Percentiles rank a stretch among this genome's conserved stretches.
phyloP scores from a whole-genome alignment of 2,888 invertebrate species.

The Incurvaria masculella region DNA sequence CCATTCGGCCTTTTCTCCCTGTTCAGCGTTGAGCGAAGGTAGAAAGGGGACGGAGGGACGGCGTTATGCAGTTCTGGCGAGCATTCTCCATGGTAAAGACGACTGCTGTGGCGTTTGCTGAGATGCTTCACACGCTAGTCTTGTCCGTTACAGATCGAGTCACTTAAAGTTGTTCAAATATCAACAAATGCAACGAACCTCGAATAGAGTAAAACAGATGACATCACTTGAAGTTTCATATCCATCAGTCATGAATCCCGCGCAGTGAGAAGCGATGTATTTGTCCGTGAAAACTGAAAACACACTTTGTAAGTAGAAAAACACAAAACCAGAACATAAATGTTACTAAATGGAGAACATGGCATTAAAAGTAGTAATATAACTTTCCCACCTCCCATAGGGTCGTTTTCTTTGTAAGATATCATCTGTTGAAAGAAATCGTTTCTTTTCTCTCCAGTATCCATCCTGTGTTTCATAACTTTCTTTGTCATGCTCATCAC shows the following conservation, averaged over 20 bases:
- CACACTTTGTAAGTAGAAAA: too few species aligned
- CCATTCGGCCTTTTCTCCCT: too few species aligned
- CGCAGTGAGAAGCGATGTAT: slow-evolving; percentile 21
- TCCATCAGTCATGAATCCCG: slow-evolving; percentile 22
- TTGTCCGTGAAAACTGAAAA: slow-evolving; percentile 16
- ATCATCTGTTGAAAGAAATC: slow-evolving; percentile 12
- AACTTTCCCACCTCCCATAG: slow-evolving; percentile 8
- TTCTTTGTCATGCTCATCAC: slow-evolving; percentile 10
- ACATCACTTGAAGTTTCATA: slow-evolving; percentile 23
- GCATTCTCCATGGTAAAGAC: too few species aligned
- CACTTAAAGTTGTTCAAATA: neutral
- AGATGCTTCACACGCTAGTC: too few species aligned
- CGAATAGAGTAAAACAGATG: slow-evolving; percentile 18
- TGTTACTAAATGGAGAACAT: too few species aligned
- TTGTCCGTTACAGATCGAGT: too few species aligned
- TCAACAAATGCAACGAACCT: slow-evolving; percentile 14
- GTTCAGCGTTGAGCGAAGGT: too few species aligned
- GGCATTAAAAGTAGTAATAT: too few species aligned
- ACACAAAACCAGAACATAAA: too few species aligned
- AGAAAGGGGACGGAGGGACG: too few species aligned
- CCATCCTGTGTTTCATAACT: slow-evolving; percentile 9
- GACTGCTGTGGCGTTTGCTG: too few species aligned
- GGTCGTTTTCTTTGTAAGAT: slow-evolving; percentile 8
- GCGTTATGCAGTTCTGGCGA: too few species aligned
- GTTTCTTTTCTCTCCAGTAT: slow-evolving; percentile 6